These are phyloP conservation scores for Brachyrhaphis roseni DNA, from an alignment of 2,797 vertebrate genomes.

Conservation along the genomic window DNA sequence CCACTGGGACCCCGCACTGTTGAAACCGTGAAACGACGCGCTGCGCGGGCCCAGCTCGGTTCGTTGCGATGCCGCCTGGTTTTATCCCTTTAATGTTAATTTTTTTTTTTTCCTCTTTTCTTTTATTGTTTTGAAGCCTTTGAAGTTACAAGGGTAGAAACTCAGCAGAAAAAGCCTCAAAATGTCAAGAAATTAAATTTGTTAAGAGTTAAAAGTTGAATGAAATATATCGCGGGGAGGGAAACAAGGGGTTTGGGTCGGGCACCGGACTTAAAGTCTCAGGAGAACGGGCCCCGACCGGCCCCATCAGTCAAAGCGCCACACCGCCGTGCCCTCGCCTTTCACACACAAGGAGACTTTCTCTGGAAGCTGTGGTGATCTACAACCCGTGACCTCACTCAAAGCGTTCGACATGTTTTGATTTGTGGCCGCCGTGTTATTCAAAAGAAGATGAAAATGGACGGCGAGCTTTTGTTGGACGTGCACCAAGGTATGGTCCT, in stretches of 20 bases:
- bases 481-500: constrained; percentile 74
- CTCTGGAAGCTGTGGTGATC: constrained; percentile 69
- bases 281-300: constrained; percentile 64
- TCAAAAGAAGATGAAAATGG: constrained; percentile 78
- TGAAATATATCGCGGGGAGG: constrained; percentile 75
- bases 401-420: constrained; percentile 71
- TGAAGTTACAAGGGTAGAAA: constrained; percentile 61
- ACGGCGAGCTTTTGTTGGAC: constrained; percentile 79
- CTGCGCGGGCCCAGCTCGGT: constrained; percentile 50
- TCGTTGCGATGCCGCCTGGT: constrained; percentile 52
- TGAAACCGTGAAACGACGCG: constrained; percentile 70
- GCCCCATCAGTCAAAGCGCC: constrained; percentile 73
- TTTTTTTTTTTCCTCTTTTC: no score
- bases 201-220: constrained; percentile 79
- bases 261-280: constrained; percentile 57
- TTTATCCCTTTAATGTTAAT: constrained; percentile 42
- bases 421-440: constrained; percentile 79
- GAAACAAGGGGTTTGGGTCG: constrained; percentile 78
- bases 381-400: constrained; percentile 74
- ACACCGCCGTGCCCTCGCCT: constrained; percentile 61
- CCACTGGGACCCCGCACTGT: constrained; percentile 77
- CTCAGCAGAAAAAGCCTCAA: constrained; percentile 57
- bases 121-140: constrained; percentile 12
- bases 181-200: constrained; percentile 79
- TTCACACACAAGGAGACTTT: constrained; percentile 73